Base-by-base conservation (phyloP, 1,140 invertebrate genomes). In the Plutomurus gul region DNA sequence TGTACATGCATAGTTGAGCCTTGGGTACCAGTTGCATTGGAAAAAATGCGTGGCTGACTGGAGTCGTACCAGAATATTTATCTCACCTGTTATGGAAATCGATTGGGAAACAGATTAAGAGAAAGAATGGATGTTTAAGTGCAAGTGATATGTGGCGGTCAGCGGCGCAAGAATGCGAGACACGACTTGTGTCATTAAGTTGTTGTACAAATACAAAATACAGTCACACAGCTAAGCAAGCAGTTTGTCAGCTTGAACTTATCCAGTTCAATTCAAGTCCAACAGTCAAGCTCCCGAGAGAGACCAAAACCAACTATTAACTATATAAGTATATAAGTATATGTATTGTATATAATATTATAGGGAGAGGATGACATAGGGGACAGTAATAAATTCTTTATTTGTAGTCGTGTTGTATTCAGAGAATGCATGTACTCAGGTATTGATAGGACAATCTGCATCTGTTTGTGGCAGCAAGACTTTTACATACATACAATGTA, bases 61-160 rank as follows among this genome's bases (percentile, higher is more conserved):
- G 7, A 20, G 40, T 40, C 40, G 40, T 46, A 8, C 22, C 22
- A 74, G 43, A 39, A 74, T 43, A 74, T 74, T 74, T 74, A 74
- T 74, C 72, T 74, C 72, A 74, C 72, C 72, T 74, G 72, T 47
- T 74, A 74, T 74, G 72, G 72, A 43, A 74, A 74, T 74, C 43
- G 72, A 74, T 74, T n/a, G 72, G 33, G 18, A 74, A 49, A 49
- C n/a, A 74, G 72, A 74, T 74, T 74, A 74, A 43, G 4, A 33
- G 22, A 74, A 46, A 74, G 72, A 74, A 49, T 74, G 43, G 72
- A 74, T 74, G 72, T 46, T 74, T 49, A 36, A 74, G 40, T 39
- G 72, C 27, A 74, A 74, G 39, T 27, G 43, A 74, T 74, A 27
- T 74, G 72, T 46, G 20, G 27, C 16, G 22, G 43, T 36, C 22